Percentiles rank a stretch among this genome's conserved stretches.
phyloP scores from a whole-genome alignment of 2,888 invertebrate genomes.

The Drosophila anomalata region DNA sequence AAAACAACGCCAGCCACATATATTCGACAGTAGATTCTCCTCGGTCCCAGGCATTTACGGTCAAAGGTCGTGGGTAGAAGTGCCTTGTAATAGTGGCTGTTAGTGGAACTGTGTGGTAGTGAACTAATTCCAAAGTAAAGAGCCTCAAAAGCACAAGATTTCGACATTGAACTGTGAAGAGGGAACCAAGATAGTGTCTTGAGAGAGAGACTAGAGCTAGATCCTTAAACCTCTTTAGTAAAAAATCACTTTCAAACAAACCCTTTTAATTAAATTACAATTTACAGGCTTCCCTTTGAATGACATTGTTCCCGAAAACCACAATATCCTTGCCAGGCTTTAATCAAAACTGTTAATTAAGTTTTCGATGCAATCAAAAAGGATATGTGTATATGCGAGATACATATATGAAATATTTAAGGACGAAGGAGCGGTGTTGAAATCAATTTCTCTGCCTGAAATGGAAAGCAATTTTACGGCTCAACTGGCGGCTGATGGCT shows the following conservation, averaged over 20 bases:
- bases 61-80: conserved; percentile 18
- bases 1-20: background rate
- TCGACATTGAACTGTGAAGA: conserved; percentile 57
- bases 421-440: conserved; percentile 9
- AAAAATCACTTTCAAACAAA: no score
- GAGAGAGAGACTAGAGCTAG: no score
- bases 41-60: conserved; percentile 33
- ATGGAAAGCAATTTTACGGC: conserved; percentile 26
- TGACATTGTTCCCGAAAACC: no score
- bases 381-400: background rate
- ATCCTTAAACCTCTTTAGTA: no score
- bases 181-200: background rate
- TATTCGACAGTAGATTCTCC: conserved; percentile 33
- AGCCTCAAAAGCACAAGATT: conserved; percentile 19
- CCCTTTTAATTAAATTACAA: no score
- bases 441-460: conserved; percentile 16
- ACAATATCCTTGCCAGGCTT: background rate
- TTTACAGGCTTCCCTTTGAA: background rate
- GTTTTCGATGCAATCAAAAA: conserved; percentile 40
- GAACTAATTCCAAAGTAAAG: conserved; percentile 23
- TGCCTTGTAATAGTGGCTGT: background rate
- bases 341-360: conserved; percentile 58
- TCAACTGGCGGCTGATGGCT: background rate
- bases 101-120: background rate
- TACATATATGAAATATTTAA: background rate